Conservation (phyloP, 2,888 invertebrate species). For the Drepanosiphum platanoidis region DNA sequence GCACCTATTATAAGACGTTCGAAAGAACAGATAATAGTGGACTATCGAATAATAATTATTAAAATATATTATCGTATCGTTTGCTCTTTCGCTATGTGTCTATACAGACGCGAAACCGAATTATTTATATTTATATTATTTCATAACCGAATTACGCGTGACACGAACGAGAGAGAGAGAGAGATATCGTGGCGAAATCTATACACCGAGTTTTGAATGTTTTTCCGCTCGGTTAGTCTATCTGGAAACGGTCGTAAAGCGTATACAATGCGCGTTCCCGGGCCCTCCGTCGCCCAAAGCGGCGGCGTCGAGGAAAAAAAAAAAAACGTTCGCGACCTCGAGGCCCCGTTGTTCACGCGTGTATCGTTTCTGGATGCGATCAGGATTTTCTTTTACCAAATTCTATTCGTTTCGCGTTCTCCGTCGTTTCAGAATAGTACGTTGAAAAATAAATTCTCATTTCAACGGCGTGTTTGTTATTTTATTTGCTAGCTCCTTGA, state of each 20-base stretch:
- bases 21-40: no score
- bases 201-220: not conserved
- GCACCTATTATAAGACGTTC: no score
- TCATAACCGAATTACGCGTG: not conserved
- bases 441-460: no score
- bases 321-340: not conserved
- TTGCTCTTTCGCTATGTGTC: not conserved
- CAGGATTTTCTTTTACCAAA: no score
- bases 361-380: no score
- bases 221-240: constrained; percentile 37
- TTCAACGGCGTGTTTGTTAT: no score
- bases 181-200: not conserved
- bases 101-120: not conserved
- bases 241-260: not conserved
- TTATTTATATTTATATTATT: not conserved
- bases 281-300: not conserved
- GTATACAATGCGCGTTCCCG: not conserved
- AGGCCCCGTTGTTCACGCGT: no score
- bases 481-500: no score
- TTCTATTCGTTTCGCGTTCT: no score
- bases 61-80: no score
- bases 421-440: no score
- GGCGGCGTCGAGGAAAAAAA: not conserved
- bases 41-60: no score
- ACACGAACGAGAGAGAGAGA: not conserved